phyloP scores from a whole-genome alignment of 64 coral and sea anemone genomes.

The Orbicella faveolata region DNA sequence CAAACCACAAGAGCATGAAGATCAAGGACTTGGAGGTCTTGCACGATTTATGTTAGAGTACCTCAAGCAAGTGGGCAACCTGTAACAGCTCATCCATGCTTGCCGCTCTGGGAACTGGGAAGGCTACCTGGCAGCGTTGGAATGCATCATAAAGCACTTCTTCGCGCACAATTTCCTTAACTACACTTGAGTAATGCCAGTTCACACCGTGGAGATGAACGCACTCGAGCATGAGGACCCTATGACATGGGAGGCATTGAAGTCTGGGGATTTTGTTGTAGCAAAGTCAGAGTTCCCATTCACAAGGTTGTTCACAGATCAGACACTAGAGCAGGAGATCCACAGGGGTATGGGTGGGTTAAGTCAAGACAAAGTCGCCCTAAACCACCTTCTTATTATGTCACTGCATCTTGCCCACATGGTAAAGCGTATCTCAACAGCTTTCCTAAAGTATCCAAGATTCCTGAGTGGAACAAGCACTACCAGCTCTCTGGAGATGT shows the following conservation, averaged over 20 bases:
- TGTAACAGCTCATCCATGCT: not conserved
- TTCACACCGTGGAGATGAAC: not conserved
- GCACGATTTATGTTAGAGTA: too few relatives aligned
- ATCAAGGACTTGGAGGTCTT: too few relatives aligned
- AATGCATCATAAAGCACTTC: not conserved
- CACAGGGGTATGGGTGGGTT: conserved; percentile 46
- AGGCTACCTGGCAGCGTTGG: not conserved
- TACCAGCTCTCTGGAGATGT: conserved; percentile 23
- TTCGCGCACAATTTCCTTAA: not conserved
- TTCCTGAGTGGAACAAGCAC: not conserved
- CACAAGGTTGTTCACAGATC: conserved; percentile 4
- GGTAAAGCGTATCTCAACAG: conserved; percentile 3
- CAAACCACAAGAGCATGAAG: too few relatives aligned
- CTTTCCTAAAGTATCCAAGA: conserved; percentile 1
- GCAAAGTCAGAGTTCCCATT: conserved; percentile 50
- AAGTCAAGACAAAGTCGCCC: conserved; percentile 47
- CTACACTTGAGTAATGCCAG: not conserved
- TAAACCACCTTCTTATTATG: conserved; percentile 40
- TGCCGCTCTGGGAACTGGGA: conserved; percentile 3
- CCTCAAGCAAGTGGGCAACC: not conserved
- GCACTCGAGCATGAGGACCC: not conserved
- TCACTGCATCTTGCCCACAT: conserved; percentile 52
- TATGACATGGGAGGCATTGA: not conserved
- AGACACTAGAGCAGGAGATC: conserved; percentile 34
- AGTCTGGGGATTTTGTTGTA: conserved; percentile 48